Conservation (phyloP, 2,888 invertebrate species). For the Mimumesa dahlbomi region DNA sequence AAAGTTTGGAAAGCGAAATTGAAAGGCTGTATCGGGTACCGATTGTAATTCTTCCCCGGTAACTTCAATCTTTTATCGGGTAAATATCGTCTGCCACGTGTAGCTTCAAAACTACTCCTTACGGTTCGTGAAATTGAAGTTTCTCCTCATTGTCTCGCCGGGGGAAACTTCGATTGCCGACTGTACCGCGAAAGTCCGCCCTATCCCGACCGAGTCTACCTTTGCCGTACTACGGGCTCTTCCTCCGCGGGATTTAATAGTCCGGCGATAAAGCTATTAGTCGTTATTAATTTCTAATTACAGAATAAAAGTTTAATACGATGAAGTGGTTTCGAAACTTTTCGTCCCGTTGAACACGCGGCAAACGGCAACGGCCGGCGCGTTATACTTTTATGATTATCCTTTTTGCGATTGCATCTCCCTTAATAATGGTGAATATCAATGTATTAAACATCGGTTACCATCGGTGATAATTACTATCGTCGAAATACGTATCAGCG, state of each 20-base stretch:
- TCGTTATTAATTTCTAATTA: conserved; percentile 75
- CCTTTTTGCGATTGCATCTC: conserved; percentile 21
- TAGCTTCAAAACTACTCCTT: conserved; percentile 20
- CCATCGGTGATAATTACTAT: no score
- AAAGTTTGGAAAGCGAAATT: conserved; percentile 33
- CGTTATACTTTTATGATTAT: conserved; percentile 57
- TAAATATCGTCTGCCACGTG: conserved; percentile 25
- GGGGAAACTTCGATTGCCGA: conserved; percentile 20
- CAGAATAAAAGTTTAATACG: conserved; percentile 68
- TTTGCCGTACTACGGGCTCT: neutral
- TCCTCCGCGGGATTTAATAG: conserved; percentile 66
- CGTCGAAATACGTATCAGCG: no score
- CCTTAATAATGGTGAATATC: conserved; percentile 18
- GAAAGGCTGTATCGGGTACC: conserved; percentile 34
- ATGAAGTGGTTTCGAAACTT: conserved; percentile 53
- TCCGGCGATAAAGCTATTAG: conserved; percentile 73
- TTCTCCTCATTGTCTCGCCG: conserved; percentile 4
- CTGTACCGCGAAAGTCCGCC: conserved; percentile 4
- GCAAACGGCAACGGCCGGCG: neutral
- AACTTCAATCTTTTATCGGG: conserved; percentile 28
- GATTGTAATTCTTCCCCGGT: conserved; percentile 32
- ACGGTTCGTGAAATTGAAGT: conserved; percentile 23
- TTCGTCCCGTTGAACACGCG: neutral
- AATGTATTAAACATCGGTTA: conserved; percentile 38
- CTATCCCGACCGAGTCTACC: neutral